Base-by-base conservation (phyloP, 2,113 vertebrate genomes). In the Limanda limanda region DNA sequence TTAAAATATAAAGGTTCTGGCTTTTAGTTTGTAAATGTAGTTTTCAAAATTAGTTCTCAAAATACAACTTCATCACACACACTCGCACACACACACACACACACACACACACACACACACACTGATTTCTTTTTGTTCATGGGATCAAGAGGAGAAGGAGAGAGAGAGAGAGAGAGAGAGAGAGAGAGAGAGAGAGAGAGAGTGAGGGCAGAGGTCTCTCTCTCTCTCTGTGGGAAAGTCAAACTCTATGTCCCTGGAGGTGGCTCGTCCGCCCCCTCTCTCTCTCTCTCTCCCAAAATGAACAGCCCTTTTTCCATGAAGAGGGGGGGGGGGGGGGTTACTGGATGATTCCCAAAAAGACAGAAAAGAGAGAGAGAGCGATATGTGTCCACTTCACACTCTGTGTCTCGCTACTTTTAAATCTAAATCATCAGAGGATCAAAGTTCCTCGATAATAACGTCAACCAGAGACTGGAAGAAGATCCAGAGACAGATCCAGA, bases 311-410 rank as follows among this genome's bases (percentile, higher is more conserved):
- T 92, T 95, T 95, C 85, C 82, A 90, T 82, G 83, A 89, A 88
- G 62, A 76, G 63, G 24, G 35, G 2, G 60, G 13, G n/a, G 12
- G 27, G 8, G 21, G 62, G 48, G 21, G 31, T 66, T 96, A 60
- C 96, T 96, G 96, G 96, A 95, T 88, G 93, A 91, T 83, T 96
- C 96, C 96, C 96, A 96, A 95, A 93, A 94, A 96, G 92, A 91
- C 94, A 74, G 64, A 83, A 47, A 51, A 27, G 52, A 5, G 59
- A 40, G 45, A 10, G 25, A 51, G 47, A 20, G 3, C 4, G 23
- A 20, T 4, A 10, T 40, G 13, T 14, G 40, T 15, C 42, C 15
- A 61, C n/a, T 20, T 55, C 70, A 23, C 27, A 3, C 21, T 71
- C 35, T 42, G 12, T 47, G 47, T 72, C 31, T 62, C 72, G 69